Base-by-base conservation (phyloP, 1,140 invertebrate species). In the Idris sp. region DNA sequence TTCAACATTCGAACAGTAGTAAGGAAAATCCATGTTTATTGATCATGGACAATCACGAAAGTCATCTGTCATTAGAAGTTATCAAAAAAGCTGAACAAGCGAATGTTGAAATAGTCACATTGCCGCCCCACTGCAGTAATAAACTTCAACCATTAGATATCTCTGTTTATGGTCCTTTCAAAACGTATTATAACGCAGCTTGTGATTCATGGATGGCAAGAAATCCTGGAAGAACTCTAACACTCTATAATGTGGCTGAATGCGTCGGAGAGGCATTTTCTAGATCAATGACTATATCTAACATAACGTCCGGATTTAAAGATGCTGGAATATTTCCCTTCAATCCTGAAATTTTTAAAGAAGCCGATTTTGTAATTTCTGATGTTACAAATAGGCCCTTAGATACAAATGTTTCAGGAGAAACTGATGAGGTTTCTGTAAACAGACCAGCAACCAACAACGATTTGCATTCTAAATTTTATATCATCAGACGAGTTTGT, bases 61-160 rank as follows among this genome's bases (percentile, higher is more conserved):
- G 38, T 6, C 77, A 77, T 44, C 40, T 76, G n/a, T 48, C 46
- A 26, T 33, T 76, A 11, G 31, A 73, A 41, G 74, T 59, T 6
- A 10, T 79, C 16, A 14, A 73, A 48, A 33, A 65, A 38, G 78
- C 77, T 22, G 6, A 7, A 0, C 4, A 35, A 14, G 81, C 82
- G 71, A 77, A 77, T 4, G 73, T 87, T n/a, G 65, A 79, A 4
- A 31, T 87, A 62, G 61, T 87, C 4, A 81, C 84, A 10, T 71
- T 88, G 10, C 81, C 81, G 6, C 83, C 84, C 4, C 83, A 87
- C 43, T 78, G 76, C 22, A 80, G 80, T 15, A 84, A 87, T 51
- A 85, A 86, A 58, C 33, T 88, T 15, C 88, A 89, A 59, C 88
- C 87, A 0, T 62, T 90, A 0, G 89, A 90, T 62, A 75, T 84